Base-by-base conservation (phyloP, 1,140 invertebrate genomes). In the Pseudomyrmex dendroicus region DNA sequence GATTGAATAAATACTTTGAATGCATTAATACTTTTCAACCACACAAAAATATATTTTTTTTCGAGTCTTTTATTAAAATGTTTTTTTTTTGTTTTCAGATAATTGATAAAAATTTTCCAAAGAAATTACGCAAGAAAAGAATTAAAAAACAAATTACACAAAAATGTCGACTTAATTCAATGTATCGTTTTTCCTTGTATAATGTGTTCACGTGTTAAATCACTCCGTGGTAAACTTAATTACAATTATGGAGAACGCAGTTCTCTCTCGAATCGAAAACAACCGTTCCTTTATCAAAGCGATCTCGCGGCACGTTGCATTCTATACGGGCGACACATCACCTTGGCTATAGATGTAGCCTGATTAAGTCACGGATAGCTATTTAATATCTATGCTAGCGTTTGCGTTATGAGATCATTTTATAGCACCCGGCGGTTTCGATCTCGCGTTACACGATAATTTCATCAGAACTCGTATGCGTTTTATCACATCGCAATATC, bases 391-490 rank as follows among this genome's bases (percentile, higher is more conserved):
- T 76, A 52, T 83, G 87, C 87, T 89, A 52, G 59, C 87, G 76
- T 89, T 84, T 68, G 87, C 82, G 68, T 86, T 89, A 85, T 89
- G 77, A 86, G 82, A 89, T 89, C 86, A 88, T 84, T 84, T 76
- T 63, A 77, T 63, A 59, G 50, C 64, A 64, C 25, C 25, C 20
- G 13, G 50, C 56, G 68, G 35, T 59, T 57, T 15, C 20, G 25
- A 63, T 88, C 68, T 88, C 84, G 17, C 57, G 22, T 88, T 88
- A 83, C 84, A 66, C 62, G 52, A 57, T 70, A 78, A 78, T 62
- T 85, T 86, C 68, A 35, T 35, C 35, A 20, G 15, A 10, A 86
- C 57, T 56, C 35, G 25, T 22, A 44, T 52, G 70, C 17, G 15
- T 48, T 54, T n/a, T 35, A 35, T 7, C 35, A 35, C 35, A 35